Evolutionary conservation across 1,140 invertebrate genomes (phyloP).

Genomic region (Tetragonula clypearis): DNA sequence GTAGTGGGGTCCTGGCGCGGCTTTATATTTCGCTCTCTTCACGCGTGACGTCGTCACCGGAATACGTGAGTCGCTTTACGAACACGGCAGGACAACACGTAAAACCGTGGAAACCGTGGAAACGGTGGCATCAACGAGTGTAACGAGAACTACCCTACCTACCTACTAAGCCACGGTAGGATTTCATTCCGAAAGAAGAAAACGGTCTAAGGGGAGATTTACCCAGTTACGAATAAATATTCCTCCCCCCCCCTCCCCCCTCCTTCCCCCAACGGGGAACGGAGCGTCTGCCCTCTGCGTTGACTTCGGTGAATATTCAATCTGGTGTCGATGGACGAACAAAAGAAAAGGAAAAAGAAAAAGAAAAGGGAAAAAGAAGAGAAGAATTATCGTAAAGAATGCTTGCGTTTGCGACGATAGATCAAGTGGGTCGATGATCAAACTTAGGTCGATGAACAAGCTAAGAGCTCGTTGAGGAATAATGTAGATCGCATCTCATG

Average conservation of each 20-base stretch:
- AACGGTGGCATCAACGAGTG: slow-evolving; percentile 55
- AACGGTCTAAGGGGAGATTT: slow-evolving; percentile 4
- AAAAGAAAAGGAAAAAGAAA: not conserved
- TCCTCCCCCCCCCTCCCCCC: not conserved
- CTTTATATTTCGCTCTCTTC: slow-evolving; percentile 80
- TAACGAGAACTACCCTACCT: slow-evolving; percentile 49
- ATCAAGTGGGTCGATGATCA: not conserved
- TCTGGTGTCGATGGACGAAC: not conserved
- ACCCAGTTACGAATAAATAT: slow-evolving; percentile 40
- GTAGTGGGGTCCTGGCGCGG: slow-evolving; percentile 69
- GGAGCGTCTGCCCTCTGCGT: slow-evolving; percentile 3
- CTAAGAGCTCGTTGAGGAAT: slow-evolving; percentile 6
- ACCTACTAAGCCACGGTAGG: slow-evolving; percentile 38
- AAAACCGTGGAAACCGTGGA: slow-evolving; percentile 46
- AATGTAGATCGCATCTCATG: slow-evolving; percentile 36
- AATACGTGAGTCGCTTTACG: slow-evolving; percentile 78
- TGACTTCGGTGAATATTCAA: not conserved
- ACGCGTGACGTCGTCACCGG: slow-evolving; percentile 81
- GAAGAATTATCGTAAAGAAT: not conserved
- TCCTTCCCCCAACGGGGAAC: not conserved
- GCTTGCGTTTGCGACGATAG: not conserved
- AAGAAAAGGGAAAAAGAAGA: not conserved
- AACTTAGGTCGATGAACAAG: slow-evolving; percentile 5
- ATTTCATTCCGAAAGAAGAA: slow-evolving; percentile 48
- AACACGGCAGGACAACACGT: slow-evolving; percentile 64